Conservation (phyloP, 1,140 invertebrate genomes). For the Aphelinus certus region DNA sequence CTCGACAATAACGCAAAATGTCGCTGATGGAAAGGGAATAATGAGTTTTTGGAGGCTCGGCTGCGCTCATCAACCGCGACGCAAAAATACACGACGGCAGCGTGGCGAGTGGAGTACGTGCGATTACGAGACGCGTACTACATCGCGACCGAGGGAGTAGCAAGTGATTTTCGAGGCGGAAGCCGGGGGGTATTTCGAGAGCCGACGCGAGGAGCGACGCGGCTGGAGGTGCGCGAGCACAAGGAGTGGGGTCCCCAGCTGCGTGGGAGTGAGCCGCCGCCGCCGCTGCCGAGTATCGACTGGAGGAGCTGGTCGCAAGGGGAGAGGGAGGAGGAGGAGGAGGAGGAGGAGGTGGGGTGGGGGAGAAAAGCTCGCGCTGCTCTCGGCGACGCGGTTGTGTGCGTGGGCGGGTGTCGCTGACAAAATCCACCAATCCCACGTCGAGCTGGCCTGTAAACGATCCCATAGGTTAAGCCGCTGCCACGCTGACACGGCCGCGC, state of each 20-base stretch:
- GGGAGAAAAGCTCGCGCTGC: constrained; percentile 32
- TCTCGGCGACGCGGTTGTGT: constrained; percentile 38
- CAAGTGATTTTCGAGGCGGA: constrained; percentile 31
- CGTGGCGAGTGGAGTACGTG: not conserved
- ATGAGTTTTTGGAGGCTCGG: too few species aligned
- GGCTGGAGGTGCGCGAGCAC: not conserved
- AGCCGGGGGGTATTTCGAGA: constrained; percentile 27
- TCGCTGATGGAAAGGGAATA: too few species aligned
- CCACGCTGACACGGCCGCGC: constrained; percentile 15
- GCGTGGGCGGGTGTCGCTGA: constrained; percentile 64
- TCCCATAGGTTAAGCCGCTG: constrained; percentile 59
- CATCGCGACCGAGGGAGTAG: not conserved
- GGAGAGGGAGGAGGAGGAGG: not conserved
- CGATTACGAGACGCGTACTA: not conserved
- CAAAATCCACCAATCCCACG: constrained; percentile 60
- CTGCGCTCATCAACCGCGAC: too few species aligned
- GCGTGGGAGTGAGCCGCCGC: constrained; percentile 18
- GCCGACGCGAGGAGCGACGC: constrained; percentile 12
- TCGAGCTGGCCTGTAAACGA: constrained; percentile 57
- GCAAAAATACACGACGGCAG: not conserved
- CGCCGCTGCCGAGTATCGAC: not conserved
- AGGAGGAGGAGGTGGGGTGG: not conserved
- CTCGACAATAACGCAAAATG: too few species aligned
- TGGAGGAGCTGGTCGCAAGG: not conserved
- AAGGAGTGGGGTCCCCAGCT: not conserved